These are phyloP conservation scores for Gobionotothen gibberifrons DNA, from an alignment of 2,797 vertebrate species.

Conservation along the genomic window DNA sequence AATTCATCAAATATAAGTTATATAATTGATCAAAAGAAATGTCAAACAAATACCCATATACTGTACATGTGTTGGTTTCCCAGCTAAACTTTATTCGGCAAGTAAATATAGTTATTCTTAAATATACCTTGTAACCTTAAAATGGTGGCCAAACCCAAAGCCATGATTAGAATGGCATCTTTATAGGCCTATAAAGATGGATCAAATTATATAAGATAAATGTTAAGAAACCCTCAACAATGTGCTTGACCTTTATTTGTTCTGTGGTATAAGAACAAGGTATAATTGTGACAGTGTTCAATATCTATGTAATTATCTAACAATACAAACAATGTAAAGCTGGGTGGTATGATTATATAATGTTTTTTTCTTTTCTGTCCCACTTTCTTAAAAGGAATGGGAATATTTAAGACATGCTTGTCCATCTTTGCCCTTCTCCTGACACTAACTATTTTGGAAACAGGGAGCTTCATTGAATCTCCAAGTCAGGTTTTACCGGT, in stretches of 20 bases:
- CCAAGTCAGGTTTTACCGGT: slow-evolving; percentile 44
- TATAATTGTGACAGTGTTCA: background rate
- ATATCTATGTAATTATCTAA: background rate
- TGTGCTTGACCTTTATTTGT: too few species aligned
- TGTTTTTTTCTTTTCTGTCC: background rate
- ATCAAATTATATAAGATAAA: background rate
- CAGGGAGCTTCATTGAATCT: slow-evolving; percentile 30
- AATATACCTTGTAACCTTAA: background rate
- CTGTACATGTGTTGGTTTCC: background rate
- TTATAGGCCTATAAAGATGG: background rate
- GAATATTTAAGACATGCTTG: slow-evolving; percentile 39
- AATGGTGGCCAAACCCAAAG: background rate
- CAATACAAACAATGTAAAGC: background rate
- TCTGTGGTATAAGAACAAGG: too few species aligned
- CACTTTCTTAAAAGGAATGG: slow-evolving; percentile 65
- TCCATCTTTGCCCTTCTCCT: slow-evolving; percentile 47
- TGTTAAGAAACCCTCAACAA: too few species aligned
- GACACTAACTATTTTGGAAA: slow-evolving; percentile 58
- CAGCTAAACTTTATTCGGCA: background rate
- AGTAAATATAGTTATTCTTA: background rate
- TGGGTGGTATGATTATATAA: background rate
- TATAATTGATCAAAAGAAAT: background rate
- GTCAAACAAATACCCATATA: background rate
- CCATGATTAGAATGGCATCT: background rate
- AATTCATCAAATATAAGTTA: background rate